These are phyloP conservation scores for Hypsibius dujardini DNA, from an alignment of 1,140 invertebrate genomes.

Conservation along the genomic window DNA sequence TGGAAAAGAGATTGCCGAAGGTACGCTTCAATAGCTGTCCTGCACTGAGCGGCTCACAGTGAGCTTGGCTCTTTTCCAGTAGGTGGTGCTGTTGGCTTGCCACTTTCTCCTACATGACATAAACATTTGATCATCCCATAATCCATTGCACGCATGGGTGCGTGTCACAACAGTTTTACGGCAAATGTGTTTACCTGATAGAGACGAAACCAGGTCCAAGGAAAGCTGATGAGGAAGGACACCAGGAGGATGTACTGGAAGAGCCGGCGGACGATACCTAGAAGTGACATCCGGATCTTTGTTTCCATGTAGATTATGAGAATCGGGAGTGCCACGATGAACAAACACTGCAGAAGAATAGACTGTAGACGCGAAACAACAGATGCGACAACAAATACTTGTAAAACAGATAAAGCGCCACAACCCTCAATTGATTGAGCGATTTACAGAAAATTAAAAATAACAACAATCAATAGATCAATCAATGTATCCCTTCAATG, in stretches of 20 bases:
- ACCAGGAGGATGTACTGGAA: background rate
- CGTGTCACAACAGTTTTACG: background rate
- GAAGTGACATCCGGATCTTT: background rate
- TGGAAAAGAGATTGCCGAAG: background rate
- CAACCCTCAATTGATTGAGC: too few species aligned
- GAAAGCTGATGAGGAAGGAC: background rate
- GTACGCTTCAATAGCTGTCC: background rate
- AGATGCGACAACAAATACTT: too few species aligned
- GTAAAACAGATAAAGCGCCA: too few species aligned
- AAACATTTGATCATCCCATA: background rate
- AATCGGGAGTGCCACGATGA: background rate
- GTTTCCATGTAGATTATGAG: background rate
- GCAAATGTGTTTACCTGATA: background rate
- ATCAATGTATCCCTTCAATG: too few species aligned
- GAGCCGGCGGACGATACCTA: background rate
- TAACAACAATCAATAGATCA: too few species aligned
- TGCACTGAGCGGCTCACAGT: background rate
- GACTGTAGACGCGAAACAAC: too few species aligned
- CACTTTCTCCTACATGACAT: background rate
- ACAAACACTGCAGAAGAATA: background rate
- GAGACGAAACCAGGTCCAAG: slow-evolving; percentile 3
- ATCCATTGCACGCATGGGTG: background rate
- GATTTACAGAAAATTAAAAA: too few species aligned
- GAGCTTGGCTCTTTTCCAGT: background rate
- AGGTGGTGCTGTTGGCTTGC: background rate